Base-by-base conservation (phyloP, 1,140 invertebrate species). In the Druon quercuslanigerum region DNA sequence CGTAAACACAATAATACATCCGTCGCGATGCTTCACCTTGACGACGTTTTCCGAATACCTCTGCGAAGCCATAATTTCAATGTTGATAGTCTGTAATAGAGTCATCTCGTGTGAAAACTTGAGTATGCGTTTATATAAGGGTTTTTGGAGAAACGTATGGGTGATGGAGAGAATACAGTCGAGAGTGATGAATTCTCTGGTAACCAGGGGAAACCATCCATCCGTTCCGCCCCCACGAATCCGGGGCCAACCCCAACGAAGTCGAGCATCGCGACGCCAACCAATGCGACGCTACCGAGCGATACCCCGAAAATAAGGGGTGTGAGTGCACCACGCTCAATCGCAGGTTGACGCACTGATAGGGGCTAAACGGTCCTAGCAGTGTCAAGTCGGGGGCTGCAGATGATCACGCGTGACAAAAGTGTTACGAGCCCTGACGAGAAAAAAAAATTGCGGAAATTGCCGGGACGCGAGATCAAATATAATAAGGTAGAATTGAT, bases 171-270 rank as follows among this genome's bases (percentile, higher is more conserved):
- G 20, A 72, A 71, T 51, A 66, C 50, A 51, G 46, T 70, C 54
- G 52, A 66, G 54, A 73, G 57, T 72, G 75, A 57, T 70, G 78
- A 81, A 79, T 82, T 83, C 57, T 76, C 76, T 50, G 75, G 85
- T 87, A 79, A 73, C 86, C 87, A 88, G 87, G 86, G 80, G 56
- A 84, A 87, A 86, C 82, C 12, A 54, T 20, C 13, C 1, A 4
- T 14, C 71, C 77, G 72, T 60, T 20, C 86, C 86, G 86, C 87
- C 85, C 82, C 60, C 75, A n/a, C 33, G 25, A 33, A 12, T 0
- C 12, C n/a, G 50, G 72, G 75, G 33, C 84, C 87, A 87, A 87
- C 84, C 87, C 82, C 66, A 66, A 50, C 75, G 74, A 66, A 80
- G 77, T 20, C 33, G 25, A 79, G 84, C 83, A 79, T 82, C 84